Percentiles rank a stretch among this genome's conserved stretches.
Evolutionary conservation across 2,113 vertebrate genomes (phyloP).

Genomic region (Labeo rohita): DNA sequence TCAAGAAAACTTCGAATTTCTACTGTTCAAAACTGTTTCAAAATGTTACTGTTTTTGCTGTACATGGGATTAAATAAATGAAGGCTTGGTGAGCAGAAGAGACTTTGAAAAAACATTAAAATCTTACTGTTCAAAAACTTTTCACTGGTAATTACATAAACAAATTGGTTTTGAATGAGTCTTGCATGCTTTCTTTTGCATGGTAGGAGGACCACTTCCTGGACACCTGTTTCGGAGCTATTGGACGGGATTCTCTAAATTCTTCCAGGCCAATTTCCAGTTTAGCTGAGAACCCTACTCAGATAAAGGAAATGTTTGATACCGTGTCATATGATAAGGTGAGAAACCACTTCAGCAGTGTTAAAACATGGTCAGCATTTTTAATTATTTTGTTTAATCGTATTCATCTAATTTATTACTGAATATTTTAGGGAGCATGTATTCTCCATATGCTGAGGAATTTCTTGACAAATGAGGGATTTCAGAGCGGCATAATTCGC

Average conservation of each 20-base stretch:
- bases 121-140: too few species aligned
- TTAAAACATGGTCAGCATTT: not conserved
- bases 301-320: conserved; percentile 83
- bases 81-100: too few species aligned
- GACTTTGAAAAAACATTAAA: too few species aligned
- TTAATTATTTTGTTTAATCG: not conserved
- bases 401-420: not conserved
- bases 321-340: conserved; percentile 82
- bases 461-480: conserved; percentile 77
- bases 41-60: too few species aligned
- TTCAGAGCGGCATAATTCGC: conserved; percentile 78
- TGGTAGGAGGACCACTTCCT: conserved; percentile 77
- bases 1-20: too few species aligned
- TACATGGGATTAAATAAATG: too few species aligned
- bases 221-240: conserved; percentile 74
- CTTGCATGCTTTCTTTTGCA: conserved; percentile 6
- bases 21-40: too few species aligned
- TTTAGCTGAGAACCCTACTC: conserved; percentile 77
- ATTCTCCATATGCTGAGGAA: conserved; percentile 80
- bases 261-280: conserved; percentile 79
- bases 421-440: conserved; percentile 73
- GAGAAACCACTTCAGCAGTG: not conserved
- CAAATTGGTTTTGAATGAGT: not conserved
- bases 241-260: conserved; percentile 76
- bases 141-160: not conserved